These are phyloP conservation scores for Nymphicus hollandicus DNA, from an alignment of 2,113 vertebrate genomes.

Conservation along the genomic window DNA sequence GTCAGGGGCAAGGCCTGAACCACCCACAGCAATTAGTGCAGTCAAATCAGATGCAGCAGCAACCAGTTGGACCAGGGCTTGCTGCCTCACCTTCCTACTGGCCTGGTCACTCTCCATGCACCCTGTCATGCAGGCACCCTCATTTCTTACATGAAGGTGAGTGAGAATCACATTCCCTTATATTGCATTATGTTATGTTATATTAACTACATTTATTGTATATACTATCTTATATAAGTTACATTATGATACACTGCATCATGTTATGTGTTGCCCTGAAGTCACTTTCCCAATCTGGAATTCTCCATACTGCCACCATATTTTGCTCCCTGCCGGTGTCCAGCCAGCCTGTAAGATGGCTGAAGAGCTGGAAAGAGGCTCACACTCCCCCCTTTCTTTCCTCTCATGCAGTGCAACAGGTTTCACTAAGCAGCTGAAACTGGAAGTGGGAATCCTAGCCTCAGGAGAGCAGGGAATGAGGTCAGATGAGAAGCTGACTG, in stretches of 20 bases:
- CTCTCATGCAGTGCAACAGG: neutral
- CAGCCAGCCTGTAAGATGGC: neutral
- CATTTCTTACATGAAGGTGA: neutral
- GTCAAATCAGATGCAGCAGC: conserved; percentile 11
- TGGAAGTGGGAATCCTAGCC: neutral
- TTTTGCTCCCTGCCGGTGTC: neutral
- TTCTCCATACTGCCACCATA: neutral
- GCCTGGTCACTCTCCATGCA: neutral
- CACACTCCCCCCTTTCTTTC: neutral
- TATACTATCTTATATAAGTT: neutral
- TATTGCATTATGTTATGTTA: neutral
- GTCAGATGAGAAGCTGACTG: neutral
- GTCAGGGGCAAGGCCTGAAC: conserved; percentile 39
- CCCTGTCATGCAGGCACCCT: fast-evolving
- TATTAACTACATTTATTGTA: neutral
- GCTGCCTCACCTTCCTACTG: neutral
- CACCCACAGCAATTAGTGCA: conserved; percentile 40
- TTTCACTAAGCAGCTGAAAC: neutral
- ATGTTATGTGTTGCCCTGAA: neutral
- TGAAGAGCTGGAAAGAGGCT: neutral
- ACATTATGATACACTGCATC: neutral
- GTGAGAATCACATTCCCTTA: neutral
- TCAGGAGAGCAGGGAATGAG: neutral
- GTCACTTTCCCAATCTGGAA: neutral
- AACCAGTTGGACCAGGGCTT: neutral